These are phyloP conservation scores for Leptoteleia sp. DNA, from an alignment of 1,140 invertebrate species.

Conservation along the genomic window DNA sequence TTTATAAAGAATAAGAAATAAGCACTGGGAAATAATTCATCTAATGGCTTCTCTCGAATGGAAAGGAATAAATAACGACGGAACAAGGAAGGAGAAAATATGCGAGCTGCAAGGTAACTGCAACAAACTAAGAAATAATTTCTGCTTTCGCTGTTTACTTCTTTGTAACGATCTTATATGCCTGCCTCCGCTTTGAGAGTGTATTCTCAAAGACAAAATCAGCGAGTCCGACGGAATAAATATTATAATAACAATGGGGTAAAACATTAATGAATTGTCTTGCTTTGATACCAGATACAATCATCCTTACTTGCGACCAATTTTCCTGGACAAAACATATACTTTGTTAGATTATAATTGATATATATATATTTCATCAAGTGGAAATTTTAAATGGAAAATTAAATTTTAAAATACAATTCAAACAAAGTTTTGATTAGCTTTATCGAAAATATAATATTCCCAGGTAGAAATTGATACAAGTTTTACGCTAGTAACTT, in stretches of 20 bases:
- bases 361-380: too few species aligned
- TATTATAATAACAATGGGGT: slow-evolving; percentile 33
- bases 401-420: too few species aligned
- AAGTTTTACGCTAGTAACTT: too few species aligned
- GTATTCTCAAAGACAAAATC: slow-evolving; percentile 16
- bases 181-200: slow-evolving; percentile 8
- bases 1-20: slow-evolving; percentile 35
- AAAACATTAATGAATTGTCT: slow-evolving; percentile 24
- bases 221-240: slow-evolving; percentile 21
- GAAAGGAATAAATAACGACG: slow-evolving; percentile 18
- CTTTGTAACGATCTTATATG: slow-evolving; percentile 24
- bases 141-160: slow-evolving; percentile 4
- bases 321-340: too few species aligned
- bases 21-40: slow-evolving; percentile 28
- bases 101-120: slow-evolving; percentile 8
- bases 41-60: slow-evolving; percentile 25
- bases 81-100: not conserved
- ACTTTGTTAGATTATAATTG: too few species aligned
- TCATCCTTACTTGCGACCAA: too few species aligned
- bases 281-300: too few species aligned
- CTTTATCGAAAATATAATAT: too few species aligned
- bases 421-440: too few species aligned
- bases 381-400: too few species aligned
- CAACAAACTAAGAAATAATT: slow-evolving; percentile 29
- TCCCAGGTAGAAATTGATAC: too few species aligned